A percentile compares a stretch with the other conserved stretches of the same genome.
Evolutionary conservation across 2,113 vertebrate genomes (phyloP).

Genomic region (Istiophorus platypterus): DNA sequence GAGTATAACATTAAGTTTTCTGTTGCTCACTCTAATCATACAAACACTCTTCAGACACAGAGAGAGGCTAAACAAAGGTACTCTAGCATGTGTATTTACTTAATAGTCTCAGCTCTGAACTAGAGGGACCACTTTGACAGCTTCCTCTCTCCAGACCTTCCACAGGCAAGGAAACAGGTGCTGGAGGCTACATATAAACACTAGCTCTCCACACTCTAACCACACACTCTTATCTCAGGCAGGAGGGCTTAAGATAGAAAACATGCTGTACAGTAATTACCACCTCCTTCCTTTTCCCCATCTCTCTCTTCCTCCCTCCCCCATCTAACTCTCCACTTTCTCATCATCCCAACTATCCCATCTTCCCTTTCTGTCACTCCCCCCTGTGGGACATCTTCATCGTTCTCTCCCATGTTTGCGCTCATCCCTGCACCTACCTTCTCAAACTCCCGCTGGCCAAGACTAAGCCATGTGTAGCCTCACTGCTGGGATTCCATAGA

Average conservation of each 20-base stretch:
- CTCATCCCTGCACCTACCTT: constrained; percentile 52
- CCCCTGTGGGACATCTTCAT: constrained; percentile 62
- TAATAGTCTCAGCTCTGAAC: constrained; percentile 46
- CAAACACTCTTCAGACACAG: constrained; percentile 26
- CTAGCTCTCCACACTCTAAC: constrained; percentile 36
- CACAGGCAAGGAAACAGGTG: constrained; percentile 55
- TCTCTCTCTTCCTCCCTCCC: neutral
- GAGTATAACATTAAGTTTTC: neutral
- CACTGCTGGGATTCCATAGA: constrained; percentile 58
- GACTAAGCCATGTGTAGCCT: constrained; percentile 63
- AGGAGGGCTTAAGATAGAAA: constrained; percentile 76
- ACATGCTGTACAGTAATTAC: constrained; percentile 77
- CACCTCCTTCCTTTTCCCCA: constrained; percentile 39
- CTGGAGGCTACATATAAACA: constrained; percentile 33
- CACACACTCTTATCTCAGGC: constrained; percentile 74
- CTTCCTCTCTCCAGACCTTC: constrained; percentile 61
- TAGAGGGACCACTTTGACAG: constrained; percentile 71
- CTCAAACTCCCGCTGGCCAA: constrained; percentile 59
- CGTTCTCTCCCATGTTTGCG: constrained; percentile 47
- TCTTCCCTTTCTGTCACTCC: constrained; percentile 50
- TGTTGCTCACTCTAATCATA: constrained; percentile 31
- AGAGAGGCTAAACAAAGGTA: constrained; percentile 62
- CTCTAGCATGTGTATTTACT: constrained; percentile 51
- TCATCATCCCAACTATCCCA: constrained; percentile 69
- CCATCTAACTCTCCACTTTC: constrained; percentile 37